Conservation (phyloP, 2,113 vertebrate genomes). For the Oophaga pumilio region DNA sequence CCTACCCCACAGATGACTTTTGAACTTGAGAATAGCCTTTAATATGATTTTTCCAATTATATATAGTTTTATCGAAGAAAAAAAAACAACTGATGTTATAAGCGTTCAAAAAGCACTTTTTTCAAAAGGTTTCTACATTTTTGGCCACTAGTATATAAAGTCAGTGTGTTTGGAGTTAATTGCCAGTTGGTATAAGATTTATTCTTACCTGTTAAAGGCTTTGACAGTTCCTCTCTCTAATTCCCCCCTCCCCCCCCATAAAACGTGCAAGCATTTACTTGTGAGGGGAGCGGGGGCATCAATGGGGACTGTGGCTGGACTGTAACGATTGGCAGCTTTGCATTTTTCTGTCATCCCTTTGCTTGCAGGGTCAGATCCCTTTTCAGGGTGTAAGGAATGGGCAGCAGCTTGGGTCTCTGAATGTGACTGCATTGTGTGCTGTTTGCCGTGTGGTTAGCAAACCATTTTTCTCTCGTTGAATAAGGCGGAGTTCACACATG, state of each 20-base stretch:
- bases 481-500: not conserved
- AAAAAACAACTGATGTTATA: too few species aligned
- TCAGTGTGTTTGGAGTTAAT: not conserved
- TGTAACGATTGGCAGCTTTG: not conserved
- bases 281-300: not conserved
- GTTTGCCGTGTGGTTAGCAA: not conserved
- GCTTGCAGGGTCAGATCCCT: constrained; percentile 66
- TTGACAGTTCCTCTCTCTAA: not conserved
- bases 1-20: too few species aligned
- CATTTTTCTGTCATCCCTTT: constrained; percentile 54
- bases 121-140: too few species aligned
- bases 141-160: not conserved
- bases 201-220: not conserved
- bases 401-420: constrained; percentile 10
- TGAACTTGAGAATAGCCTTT: too few species aligned
- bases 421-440: not conserved
- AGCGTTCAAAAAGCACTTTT: too few species aligned
- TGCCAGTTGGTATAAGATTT: not conserved
- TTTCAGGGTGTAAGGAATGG: constrained; percentile 59
- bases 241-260: not conserved
- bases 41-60: too few species aligned
- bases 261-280: not conserved
- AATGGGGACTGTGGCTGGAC: not conserved
- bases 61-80: too few species aligned
- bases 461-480: not conserved